Percentiles rank a stretch among this genome's conserved stretches.
Evolutionary conservation across 2,888 invertebrate genomes (phyloP).

Genomic region (Flexamia atlantica): DNA sequence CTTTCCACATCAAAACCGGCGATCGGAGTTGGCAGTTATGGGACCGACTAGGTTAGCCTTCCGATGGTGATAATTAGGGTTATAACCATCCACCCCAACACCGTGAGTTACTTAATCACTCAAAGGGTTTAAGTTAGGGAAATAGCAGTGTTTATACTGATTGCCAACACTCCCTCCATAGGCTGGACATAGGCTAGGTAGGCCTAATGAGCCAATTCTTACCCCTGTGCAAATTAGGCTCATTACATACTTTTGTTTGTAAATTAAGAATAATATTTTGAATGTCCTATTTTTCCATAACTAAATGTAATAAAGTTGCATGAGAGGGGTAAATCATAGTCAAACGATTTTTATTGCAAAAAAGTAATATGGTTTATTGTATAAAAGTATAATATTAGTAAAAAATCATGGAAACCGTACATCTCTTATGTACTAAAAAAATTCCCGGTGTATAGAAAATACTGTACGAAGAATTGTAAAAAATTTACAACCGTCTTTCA

Average conservation of each 20-base stretch:
- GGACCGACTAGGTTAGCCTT: too few relatives aligned
- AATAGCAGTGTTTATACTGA: too few relatives aligned
- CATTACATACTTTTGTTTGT: background rate
- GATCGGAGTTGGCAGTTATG: too few relatives aligned
- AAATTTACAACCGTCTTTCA: background rate
- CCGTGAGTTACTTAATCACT: too few relatives aligned
- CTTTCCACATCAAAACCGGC: too few relatives aligned
- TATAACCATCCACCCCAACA: too few relatives aligned
- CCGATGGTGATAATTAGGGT: too few relatives aligned
- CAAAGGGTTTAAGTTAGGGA: too few relatives aligned
- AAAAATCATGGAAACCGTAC: conserved; percentile 24
- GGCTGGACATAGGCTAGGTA: too few relatives aligned
- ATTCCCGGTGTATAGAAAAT: conserved; percentile 11
- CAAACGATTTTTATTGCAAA: background rate
- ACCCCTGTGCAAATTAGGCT: too few relatives aligned
- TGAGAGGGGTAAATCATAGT: background rate
- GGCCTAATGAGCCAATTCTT: too few relatives aligned
- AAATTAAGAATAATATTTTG: background rate
- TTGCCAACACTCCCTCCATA: too few relatives aligned
- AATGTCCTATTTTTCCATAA: background rate
- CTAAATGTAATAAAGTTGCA: background rate
- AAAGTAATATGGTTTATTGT: background rate
- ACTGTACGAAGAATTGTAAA: background rate
- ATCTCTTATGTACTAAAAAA: conserved; percentile 16
- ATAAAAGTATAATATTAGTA: background rate